These are phyloP conservation scores for Spinus olivaceus DNA, from an alignment of 2,797 vertebrate species.

Conservation along the genomic window DNA sequence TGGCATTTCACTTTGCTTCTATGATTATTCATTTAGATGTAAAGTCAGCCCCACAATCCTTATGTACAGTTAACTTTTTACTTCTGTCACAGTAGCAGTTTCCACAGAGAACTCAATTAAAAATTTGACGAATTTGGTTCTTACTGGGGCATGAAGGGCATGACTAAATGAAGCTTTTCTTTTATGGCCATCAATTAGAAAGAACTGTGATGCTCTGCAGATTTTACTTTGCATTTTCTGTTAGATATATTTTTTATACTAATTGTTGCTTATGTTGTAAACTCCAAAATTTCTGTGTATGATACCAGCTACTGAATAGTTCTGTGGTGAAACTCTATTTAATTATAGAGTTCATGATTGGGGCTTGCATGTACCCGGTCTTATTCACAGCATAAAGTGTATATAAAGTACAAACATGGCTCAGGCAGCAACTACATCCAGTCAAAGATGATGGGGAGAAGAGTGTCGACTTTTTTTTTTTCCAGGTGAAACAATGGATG, in stretches of 20 bases:
- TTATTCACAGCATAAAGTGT: neutral
- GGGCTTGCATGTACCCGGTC: neutral
- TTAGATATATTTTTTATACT: neutral
- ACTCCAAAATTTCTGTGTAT: neutral
- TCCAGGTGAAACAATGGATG: neutral
- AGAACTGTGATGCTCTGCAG: neutral
- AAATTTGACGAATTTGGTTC: neutral
- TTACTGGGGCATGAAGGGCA: accelerated
- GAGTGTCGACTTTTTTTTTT: neutral
- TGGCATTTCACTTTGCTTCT: neutral
- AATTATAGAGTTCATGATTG: neutral
- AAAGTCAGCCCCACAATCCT: neutral
- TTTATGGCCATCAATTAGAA: neutral
- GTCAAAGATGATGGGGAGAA: neutral
- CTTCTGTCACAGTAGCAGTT: neutral
- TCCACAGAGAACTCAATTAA: neutral
- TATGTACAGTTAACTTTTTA: neutral
- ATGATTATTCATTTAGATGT: neutral
- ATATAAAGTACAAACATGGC: neutral
- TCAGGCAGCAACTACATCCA: neutral
- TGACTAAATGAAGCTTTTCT: neutral
- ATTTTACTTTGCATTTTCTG: neutral
- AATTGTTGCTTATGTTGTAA: neutral
- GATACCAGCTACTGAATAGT: neutral
- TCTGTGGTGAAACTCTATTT: neutral